Conservation (phyloP, 2,888 invertebrate genomes). For the Mythimna albipuncta region DNA sequence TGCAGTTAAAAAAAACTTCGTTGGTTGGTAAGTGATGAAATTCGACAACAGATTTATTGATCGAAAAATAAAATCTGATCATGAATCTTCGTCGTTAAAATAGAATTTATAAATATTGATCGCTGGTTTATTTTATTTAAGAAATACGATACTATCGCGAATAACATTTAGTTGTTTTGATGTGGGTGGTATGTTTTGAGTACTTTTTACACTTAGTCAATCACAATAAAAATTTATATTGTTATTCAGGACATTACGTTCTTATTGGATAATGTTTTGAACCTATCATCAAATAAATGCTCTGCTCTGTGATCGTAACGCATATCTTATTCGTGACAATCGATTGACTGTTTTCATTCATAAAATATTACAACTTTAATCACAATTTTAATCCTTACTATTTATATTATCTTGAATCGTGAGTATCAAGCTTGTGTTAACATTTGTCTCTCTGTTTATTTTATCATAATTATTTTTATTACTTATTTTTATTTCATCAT, state of each 20-base stretch:
- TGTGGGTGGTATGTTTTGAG: constrained; percentile 29
- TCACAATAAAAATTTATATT: constrained; percentile 19
- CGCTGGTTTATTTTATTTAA: constrained; percentile 35
- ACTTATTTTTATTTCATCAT: too few species aligned
- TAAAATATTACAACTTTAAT: neutral
- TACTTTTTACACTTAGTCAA: constrained; percentile 23
- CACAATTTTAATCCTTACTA: neutral
- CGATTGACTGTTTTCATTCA: neutral
- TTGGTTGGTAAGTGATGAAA: constrained; percentile 5
- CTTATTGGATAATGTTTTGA: constrained; percentile 5
- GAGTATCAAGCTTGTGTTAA: constrained; percentile 1
- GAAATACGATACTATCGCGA: constrained; percentile 40
- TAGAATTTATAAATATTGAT: constrained; percentile 26
- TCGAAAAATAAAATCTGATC: constrained; percentile 17
- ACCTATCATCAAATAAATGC: neutral
- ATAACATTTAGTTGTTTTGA: constrained; percentile 22
- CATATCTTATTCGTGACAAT: neutral
- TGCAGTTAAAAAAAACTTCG: constrained; percentile 17
- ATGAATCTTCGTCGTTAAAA: constrained; percentile 27
- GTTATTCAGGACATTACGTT: constrained; percentile 1
- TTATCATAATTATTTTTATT: constrained; percentile 1
- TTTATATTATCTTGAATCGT: neutral
- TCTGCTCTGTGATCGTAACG: neutral
- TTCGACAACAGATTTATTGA: constrained; percentile 34
- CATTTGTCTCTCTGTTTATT: neutral